Base-by-base conservation (phyloP, 2,888 invertebrate genomes). In the Polymixis lichenea region DNA sequence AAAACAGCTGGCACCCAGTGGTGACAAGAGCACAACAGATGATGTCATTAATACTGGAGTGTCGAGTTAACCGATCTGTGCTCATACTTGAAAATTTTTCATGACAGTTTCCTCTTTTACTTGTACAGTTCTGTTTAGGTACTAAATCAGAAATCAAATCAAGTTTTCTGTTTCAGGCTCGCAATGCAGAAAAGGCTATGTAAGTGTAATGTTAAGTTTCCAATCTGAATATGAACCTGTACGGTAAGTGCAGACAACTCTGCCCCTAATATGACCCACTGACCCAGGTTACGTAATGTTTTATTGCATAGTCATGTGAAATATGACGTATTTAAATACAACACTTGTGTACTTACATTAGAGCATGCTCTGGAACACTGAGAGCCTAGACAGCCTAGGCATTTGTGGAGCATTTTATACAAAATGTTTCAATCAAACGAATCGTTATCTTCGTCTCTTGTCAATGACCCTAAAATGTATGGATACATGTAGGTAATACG, bases 121-220 rank as follows among this genome's bases (percentile, higher is more conserved):
- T 32, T 22, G 13, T 6, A 22, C 1, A 8, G 6, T n/a, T n/a
- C 1, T 56, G 17, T 43, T 65, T 19, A 55, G 5, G 46, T 22
- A 2, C 46, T 15, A 43, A 66, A 43, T 13, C 58, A 28, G 28
- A 51, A 78, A 1, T 70, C 2, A 46, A 19, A 43, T 38, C 1
- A 46, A 38, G 22, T 70, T 72, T 78, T 87, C 87, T n/a, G 77
- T 97, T 97, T 86, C 94, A 98, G 99, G 99, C 99, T n/a, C 97
- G 99, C 93, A 99, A 99, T 97, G 99, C 99, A 86, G 99, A 99
- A 93, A 99, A 99, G 91, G 99, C 99, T 58, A 99, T 99, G 99
- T 98, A 97, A 98, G 98, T 98, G 90, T 79, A 51, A 62, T 60
- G 13, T 65, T 68, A 58, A 11, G 13, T 32, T 56, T 43, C 4